A percentile compares a stretch with the other conserved stretches of the same genome.
Evolutionary conservation across 2,797 vertebrate genomes (phyloP).

Genomic region (Karalla daura): DNA sequence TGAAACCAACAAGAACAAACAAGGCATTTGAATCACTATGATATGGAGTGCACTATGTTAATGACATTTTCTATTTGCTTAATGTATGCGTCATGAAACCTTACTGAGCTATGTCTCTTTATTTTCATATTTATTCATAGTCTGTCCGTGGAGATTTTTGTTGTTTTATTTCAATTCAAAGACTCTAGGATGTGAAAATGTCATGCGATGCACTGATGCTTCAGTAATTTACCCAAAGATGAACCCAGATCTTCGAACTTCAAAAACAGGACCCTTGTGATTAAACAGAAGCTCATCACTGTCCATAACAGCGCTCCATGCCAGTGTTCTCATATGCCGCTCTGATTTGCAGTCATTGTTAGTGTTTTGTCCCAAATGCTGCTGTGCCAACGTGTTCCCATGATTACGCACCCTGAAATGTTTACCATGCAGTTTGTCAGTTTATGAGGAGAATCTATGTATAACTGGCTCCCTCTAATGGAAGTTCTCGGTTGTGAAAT

Average conservation of each 20-base stretch:
- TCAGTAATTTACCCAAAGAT: constrained; percentile 3
- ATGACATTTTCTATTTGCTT: background rate
- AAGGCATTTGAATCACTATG: constrained; percentile 6
- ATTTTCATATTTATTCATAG: constrained; percentile 1
- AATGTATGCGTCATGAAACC: background rate
- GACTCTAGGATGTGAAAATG: background rate
- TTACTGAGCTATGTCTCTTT: constrained; percentile 22
- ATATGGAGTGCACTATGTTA: constrained; percentile 16
- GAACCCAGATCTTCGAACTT: background rate
- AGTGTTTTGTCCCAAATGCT: constrained; percentile 1
- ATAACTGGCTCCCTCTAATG: constrained; percentile 68
- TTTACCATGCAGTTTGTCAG: constrained; percentile 12
- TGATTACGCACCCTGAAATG: constrained; percentile 9
- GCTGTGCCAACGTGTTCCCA: constrained; percentile 1
- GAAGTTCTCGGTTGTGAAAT: constrained; percentile 19
- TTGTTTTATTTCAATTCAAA: background rate
- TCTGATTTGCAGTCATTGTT: background rate
- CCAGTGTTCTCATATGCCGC: background rate
- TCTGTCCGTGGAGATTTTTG: no score
- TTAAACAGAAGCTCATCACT: constrained; percentile 8
- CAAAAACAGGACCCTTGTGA: background rate
- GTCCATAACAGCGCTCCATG: constrained; percentile 2
- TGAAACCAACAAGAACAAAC: no score
- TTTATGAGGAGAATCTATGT: constrained; percentile 28
- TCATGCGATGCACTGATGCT: background rate